These are phyloP conservation scores for Darevskia nairensis DNA, from an alignment of 2,797 vertebrate genomes.

Conservation along the genomic window DNA sequence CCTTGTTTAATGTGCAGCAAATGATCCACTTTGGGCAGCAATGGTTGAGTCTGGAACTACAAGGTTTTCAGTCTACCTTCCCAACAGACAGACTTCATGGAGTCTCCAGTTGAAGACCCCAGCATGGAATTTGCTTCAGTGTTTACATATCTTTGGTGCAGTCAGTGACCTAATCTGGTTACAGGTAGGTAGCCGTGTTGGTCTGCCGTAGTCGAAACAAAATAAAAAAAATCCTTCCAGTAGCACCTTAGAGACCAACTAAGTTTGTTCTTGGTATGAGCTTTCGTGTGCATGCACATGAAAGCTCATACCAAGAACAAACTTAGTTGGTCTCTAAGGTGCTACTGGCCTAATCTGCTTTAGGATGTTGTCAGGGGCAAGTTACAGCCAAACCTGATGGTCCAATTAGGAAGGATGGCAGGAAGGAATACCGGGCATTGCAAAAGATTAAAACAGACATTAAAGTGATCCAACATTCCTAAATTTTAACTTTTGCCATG, in stretches of 20 bases:
- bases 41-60: neutral
- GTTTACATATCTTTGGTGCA: neutral
- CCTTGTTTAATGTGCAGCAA: neutral
- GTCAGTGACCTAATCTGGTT: too few species aligned
- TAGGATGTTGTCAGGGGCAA: too few species aligned
- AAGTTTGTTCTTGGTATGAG: too few species aligned
- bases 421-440: neutral
- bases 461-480: neutral
- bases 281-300: too few species aligned
- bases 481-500: neutral
- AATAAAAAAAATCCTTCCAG: too few species aligned
- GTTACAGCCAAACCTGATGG: too few species aligned
- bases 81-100: neutral
- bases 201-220: too few species aligned
- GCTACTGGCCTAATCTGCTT: neutral
- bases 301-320: too few species aligned
- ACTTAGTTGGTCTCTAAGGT: too few species aligned
- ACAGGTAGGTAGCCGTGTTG: too few species aligned
- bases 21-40: neutral
- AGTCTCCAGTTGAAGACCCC: too few species aligned
- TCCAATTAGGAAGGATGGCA: neutral
- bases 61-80: neutral
- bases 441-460: slow-evolving; percentile 1
- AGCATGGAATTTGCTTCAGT: neutral
- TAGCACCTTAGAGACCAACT: too few species aligned